Evolutionary conservation across 2,888 invertebrate species (phyloP), one percentile per base, ranked within the genome.

Genomic region (Scotopteryx bipunctaria): DNA sequence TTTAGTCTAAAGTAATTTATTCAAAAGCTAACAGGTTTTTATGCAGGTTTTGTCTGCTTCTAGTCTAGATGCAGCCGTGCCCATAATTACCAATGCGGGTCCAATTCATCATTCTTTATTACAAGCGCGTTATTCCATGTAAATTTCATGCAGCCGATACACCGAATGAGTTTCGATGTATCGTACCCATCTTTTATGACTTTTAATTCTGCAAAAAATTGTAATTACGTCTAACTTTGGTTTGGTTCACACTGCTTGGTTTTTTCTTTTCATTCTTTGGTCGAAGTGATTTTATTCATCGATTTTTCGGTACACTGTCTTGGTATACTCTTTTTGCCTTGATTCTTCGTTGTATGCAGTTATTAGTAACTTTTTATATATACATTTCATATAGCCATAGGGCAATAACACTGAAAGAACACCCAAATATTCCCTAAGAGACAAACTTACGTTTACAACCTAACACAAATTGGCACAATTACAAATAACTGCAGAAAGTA

Each of bases 91-190:
- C 86, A 85, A 78, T 87, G 85, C 83, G 81, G 81, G 78, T 75
- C 76, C 89, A 86, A 89, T 90, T 86, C 86, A 89, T 89, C 89
- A 89, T 87, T 86, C 83, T 89, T 90, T 89, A 89, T 89, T 88
- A 86, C 86, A 83, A 81, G 81, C 85, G 81, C 84, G 76, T 87
- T 86, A 86, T 86, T 85, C 86, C 85, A 86, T 87, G 88, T 85
- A 90, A 88, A 89, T 88, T 86, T 86, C 81, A 84, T 83, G 81
- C 77, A 70, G 75, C 74, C 74, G 75, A 74, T 77, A 77, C 68
- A 64, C 72, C 68, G 80, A 81, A 82, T 84, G 79, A 78, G 78
- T 79, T 85, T 79, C 81, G 75, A 82, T 84, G 75, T 81, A 86
- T 85, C 78, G 76, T 69, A 63, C 66, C 76, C 77, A 85, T 84